Evolutionary conservation across 2,797 vertebrate species (phyloP), one percentile per base, ranked within the genome.

Genomic region (Danio jaintianensis): DNA sequence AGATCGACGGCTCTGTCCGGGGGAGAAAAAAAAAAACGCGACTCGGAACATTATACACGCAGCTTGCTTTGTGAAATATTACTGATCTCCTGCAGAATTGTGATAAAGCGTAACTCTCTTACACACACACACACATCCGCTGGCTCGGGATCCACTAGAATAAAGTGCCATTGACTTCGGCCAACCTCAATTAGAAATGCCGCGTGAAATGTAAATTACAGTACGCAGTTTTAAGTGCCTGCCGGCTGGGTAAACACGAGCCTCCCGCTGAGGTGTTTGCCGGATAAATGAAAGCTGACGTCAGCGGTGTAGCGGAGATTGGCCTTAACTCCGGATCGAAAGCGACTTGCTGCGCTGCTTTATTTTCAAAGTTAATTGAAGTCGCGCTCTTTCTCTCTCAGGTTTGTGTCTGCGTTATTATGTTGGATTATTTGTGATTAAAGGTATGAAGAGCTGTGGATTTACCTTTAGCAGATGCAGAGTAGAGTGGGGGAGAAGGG

Each of bases 181-280:
- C 75, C 67, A 72, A 75, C 76, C 58, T 75, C 63, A 75, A 70
- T 79, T 79, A 75, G 70, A 59, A 36, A 20, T 77, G 36, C 71
- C 2, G 38, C 64, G 86, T 93, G 85, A 93, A 92, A 7, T 94
- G 53, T 80, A 84, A 81, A 83, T 80, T 15, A 66, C 45, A 16
- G 82, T 20, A 43, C 89, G 12, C 56, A 36, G 38, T 50, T 47
- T 63, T 69, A 80, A 69, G 61, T 58, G 68, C 42, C 59, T 55
- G 38, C 62, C 61, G 66, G 18, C 68, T 63, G 29, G 12, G 75
- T 67, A 75, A 75, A 83, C 64, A 70, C 7, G 22, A 22, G 3
- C 38, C 52, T 29, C n/a, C 71, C 9, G 4, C 45, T 58, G 64
- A 18, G 62, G 55, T 53, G 38, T 81, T 59, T 81, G 45, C 18